These are phyloP conservation scores for Mythimna vitellina DNA, from an alignment of 2,888 invertebrate species.

Conservation along the genomic window DNA sequence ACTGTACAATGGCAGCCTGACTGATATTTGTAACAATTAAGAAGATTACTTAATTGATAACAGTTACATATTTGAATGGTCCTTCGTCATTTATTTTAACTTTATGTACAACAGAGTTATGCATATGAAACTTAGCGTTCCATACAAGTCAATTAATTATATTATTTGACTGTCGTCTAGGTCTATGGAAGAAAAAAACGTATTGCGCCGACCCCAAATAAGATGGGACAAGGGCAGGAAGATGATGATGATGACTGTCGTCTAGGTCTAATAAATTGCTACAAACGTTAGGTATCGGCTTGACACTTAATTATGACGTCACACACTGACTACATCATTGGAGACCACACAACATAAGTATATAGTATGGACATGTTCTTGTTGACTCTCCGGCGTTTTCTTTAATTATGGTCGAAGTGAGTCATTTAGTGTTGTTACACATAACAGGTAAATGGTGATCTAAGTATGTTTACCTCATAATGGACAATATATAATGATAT, in stretches of 20 bases:
- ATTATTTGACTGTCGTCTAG: background rate
- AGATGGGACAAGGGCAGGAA: no score
- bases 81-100: no score
- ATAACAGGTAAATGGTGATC: constrained; percentile 19
- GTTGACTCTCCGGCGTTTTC: constrained; percentile 13
- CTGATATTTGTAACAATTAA: no score
- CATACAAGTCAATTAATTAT: background rate
- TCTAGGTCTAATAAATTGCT: background rate
- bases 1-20: no score
- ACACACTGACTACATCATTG: constrained; percentile 51
- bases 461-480: constrained; percentile 24
- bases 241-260: no score
- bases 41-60: no score
- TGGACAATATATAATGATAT: constrained; percentile 27
- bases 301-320: constrained; percentile 20
- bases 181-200: no score
- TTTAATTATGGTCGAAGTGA: constrained; percentile 34
- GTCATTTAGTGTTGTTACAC: constrained; percentile 28
- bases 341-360: constrained; percentile 10
- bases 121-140: no score
- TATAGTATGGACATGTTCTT: constrained; percentile 13
- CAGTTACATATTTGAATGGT: no score
- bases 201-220: no score
- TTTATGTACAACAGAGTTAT: no score
- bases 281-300: constrained; percentile 7